Percentiles rank a stretch among this genome's conserved stretches.
phyloP scores from a whole-genome alignment of 2,113 vertebrate species.

The Antigone vipio region DNA sequence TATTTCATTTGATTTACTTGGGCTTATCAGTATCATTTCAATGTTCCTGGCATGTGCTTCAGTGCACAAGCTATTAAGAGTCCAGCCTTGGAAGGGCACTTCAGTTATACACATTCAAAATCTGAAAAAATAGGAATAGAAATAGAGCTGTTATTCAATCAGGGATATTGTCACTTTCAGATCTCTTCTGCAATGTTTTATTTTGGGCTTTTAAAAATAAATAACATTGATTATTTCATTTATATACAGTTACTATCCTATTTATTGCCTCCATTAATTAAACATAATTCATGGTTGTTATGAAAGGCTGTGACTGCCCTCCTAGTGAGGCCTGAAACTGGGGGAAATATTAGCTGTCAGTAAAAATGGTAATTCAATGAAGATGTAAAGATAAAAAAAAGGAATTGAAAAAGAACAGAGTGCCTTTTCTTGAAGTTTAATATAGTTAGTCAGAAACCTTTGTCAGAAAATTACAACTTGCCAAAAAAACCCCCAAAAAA shows the following conservation, averaged over 20 bases:
- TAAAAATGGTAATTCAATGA: neutral
- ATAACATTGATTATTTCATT: neutral
- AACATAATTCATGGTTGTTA: neutral
- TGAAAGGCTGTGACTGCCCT: neutral
- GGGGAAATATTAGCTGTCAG: neutral
- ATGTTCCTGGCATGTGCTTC: neutral
- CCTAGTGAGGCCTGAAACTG: neutral
- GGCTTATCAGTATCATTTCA: neutral
- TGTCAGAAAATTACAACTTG: neutral
- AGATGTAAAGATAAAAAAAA: neutral
- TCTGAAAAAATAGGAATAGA: neutral
- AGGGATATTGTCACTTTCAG: neutral
- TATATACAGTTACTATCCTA: neutral
- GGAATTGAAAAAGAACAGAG: neutral
- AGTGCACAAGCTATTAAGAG: neutral
- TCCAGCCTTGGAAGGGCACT: neutral
- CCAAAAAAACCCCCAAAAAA: neutral
- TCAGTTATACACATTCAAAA: neutral
- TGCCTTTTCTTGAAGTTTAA: neutral
- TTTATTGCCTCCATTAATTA: neutral
- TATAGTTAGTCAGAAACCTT: neutral
- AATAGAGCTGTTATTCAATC: neutral
- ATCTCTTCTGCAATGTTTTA: neutral
- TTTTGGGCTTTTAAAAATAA: neutral
- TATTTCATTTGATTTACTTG: neutral